phyloP scores from a whole-genome alignment of 2,888 invertebrate species.

The Myathropa florea region DNA sequence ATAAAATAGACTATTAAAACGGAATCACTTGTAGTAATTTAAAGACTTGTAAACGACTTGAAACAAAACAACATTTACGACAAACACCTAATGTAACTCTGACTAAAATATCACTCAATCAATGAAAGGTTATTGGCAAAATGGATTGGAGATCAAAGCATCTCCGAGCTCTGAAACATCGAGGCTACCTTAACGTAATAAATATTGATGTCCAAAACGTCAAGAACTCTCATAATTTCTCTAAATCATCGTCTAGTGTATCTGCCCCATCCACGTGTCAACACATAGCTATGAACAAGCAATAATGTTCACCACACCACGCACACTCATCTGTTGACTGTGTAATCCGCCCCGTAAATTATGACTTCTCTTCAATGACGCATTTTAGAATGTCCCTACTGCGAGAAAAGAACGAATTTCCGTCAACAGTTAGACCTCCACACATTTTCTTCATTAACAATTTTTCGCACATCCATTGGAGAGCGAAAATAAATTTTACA shows the following conservation, averaged over 20 bases:
- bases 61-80: neutral
- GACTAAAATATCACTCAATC: neutral
- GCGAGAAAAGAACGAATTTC: neutral
- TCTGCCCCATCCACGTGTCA: neutral
- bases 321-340: neutral
- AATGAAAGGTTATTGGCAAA: neutral
- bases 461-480: conserved; percentile 6
- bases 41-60: neutral
- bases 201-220: neutral
- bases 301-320: neutral
- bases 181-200: neutral
- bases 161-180: neutral
- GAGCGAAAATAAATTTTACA: conserved; percentile 17
- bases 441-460: neutral
- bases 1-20: neutral
- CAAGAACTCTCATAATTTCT: neutral
- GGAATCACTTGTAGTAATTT: neutral
- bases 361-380: neutral
- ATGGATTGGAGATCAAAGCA: neutral
- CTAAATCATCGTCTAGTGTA: neutral
- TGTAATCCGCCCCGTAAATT: neutral
- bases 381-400: neutral
- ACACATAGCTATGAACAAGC: neutral
- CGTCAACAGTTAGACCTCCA: neutral
- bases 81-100: neutral